A percentile compares a stretch with the other conserved stretches of the same genome.
Evolutionary conservation across 2,113 vertebrate species (phyloP).

Genomic region (Clupea harengus): DNA sequence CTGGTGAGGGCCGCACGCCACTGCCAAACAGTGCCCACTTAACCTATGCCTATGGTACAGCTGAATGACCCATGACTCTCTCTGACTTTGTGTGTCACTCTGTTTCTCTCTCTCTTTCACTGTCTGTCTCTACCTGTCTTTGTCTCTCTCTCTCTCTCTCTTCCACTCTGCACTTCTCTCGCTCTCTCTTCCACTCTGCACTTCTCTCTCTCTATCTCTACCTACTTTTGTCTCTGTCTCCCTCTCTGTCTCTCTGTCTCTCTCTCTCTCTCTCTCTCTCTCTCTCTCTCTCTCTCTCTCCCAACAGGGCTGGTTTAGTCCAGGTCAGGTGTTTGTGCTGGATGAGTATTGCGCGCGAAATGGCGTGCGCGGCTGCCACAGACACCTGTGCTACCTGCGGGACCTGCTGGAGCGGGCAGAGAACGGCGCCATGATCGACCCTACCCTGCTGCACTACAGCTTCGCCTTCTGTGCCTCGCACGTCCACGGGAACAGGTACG

Average conservation of each 20-base stretch:
- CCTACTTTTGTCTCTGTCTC: background rate
- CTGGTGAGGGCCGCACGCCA: slow-evolving; percentile 79
- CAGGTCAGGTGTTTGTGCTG: slow-evolving; percentile 97
- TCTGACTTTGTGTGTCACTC: background rate
- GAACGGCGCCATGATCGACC: slow-evolving; percentile 98
- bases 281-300: slow-evolving; percentile 14
- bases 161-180: background rate
- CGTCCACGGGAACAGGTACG: slow-evolving; percentile 97
- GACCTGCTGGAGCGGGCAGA: slow-evolving; percentile 94
- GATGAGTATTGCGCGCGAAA: slow-evolving; percentile 98
- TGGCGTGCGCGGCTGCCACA: slow-evolving; percentile 93
- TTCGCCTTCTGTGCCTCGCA: slow-evolving; percentile 98
- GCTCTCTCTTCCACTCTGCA: background rate
- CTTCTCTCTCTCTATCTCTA: background rate
- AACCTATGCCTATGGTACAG: background rate
- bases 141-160: background rate
- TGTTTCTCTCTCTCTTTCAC: background rate
- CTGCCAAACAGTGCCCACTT: background rate
- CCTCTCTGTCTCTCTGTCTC: background rate
- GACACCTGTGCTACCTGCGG: slow-evolving; percentile 95
- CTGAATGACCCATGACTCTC: background rate
- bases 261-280: background rate
- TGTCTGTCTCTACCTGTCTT: background rate
- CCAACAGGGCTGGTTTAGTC: slow-evolving; percentile 97
- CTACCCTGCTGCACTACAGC: slow-evolving; percentile 98